Evolutionary conservation across 2,113 vertebrate species (phyloP), one percentile per base, ranked within the genome.

Genomic region (Pomatorhinus ruficollis): DNA sequence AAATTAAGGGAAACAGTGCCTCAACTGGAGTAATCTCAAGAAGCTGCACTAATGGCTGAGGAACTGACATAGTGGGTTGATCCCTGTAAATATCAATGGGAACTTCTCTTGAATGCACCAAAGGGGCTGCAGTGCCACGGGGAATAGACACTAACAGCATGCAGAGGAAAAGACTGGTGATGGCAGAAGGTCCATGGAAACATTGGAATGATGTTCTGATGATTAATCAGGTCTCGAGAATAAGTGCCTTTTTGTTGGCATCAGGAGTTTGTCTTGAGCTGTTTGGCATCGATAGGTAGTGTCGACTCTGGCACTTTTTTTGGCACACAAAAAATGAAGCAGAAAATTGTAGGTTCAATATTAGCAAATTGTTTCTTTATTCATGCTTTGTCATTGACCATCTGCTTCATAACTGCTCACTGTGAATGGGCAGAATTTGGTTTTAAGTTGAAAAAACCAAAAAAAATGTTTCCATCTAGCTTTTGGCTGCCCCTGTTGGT

Each of bases 201-300:
- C 21, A 19, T 50, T 22, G 54, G 30, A 92, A 50, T 45, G 0
- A 54, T 60, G 14, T n/a, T 10, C n/a, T 64, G 47, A 8, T 75
- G 33, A 3, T 23, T 75, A 37, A 12, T n/a, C 10, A n/a, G 39
- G 45, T 54, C 18, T 45, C 75, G 24, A 69, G 15, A 59, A 21
- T 61, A 74, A 44, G 3, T 64, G 18, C 6, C 7, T 45, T 54
- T 80, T 56, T 57, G 4, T 50, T n/a, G 21, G 8, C 3, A 0
- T 28, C 31, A 59, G 10, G 19, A 59, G 15, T 35, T 69, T 74
- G 15, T 54, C 24, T 87, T 30, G 16, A 77, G 22, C 33, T 37
- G 10, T 60, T 49, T 40, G 35, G 1, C 10, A 9, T 23, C 0
- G 1, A 5, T 20, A 45, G 24, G 11, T 56, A 61, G 33, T n/a